These are phyloP conservation scores for Ceyx margarethae DNA, from an alignment of 2,113 vertebrate species.

Conservation along the genomic window DNA sequence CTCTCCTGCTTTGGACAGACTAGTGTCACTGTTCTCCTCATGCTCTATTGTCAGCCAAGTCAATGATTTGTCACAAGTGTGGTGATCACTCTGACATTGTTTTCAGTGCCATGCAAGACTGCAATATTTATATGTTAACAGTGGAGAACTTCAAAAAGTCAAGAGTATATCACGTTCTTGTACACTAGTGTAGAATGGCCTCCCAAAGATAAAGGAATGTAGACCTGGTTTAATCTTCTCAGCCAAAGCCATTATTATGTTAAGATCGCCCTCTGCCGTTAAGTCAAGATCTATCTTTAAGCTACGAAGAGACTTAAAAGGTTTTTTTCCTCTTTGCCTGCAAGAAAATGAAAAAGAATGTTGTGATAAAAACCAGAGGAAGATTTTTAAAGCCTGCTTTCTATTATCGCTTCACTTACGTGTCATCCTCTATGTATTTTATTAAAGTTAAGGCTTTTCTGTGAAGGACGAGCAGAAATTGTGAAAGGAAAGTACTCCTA, in stretches of 20 bases:
- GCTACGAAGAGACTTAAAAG: conserved; percentile 89
- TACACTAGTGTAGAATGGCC: conserved; percentile 88
- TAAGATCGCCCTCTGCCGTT: conserved; percentile 92
- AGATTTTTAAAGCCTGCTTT: neutral
- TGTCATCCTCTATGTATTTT: conserved; percentile 98
- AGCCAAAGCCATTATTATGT: conserved; percentile 94
- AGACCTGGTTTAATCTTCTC: conserved; percentile 96
- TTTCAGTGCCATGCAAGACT: neutral
- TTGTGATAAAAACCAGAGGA: neutral
- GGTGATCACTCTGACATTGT: neutral
- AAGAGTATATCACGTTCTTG: conserved; percentile 92
- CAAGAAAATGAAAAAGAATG: neutral
- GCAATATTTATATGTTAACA: neutral
- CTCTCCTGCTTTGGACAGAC: neutral
- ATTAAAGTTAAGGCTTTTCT: conserved; percentile 95
- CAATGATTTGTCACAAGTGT: neutral
- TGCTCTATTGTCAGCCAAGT: neutral
- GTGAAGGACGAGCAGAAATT: conserved; percentile 94
- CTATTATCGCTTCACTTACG: conserved; percentile 79
- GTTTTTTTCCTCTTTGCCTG: conserved; percentile 96
- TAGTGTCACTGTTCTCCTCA: neutral
- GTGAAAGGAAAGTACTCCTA: conserved; percentile 90
- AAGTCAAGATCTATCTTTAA: conserved; percentile 93
- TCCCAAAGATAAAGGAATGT: conserved; percentile 94
- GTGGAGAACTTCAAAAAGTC: conserved; percentile 80